Percentiles rank a stretch among this genome's conserved stretches.
These are phyloP conservation scores for Polydrusus pterygomalis DNA, from an alignment of 2,888 invertebrate genomes.

Conservation along the genomic window DNA sequence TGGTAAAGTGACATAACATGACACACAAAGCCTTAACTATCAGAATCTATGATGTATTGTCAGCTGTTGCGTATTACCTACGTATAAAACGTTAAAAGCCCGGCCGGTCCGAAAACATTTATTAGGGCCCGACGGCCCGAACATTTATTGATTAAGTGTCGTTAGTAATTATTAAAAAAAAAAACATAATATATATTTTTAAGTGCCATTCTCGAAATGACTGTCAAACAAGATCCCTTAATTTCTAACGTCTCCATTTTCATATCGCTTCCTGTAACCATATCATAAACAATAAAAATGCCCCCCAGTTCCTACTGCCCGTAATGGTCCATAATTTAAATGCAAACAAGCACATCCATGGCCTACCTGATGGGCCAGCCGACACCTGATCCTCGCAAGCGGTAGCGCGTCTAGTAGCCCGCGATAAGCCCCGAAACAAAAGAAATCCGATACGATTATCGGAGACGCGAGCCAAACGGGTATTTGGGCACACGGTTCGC, in stretches of 20 bases:
- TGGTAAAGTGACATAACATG: no score
- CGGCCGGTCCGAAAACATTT: no score
- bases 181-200: no score
- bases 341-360: constrained; percentile 14
- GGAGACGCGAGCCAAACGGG: constrained; percentile 46
- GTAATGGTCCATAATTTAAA: constrained; percentile 6
- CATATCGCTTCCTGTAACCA: not conserved
- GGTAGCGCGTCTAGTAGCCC: constrained; percentile 46
- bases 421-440: constrained; percentile 51
- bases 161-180: no score
- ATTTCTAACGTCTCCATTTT: not conserved
- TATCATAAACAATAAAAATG: constrained; percentile 4
- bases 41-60: no score
- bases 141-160: no score
- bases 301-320: not conserved
- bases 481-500: constrained; percentile 26
- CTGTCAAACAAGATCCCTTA: not conserved
- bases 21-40: no score
- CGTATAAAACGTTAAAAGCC: no score
- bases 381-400: constrained; percentile 29
- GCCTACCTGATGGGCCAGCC: constrained; percentile 31
- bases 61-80: no score
- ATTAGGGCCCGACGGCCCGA: no score
- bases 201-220: no score
- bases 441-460: constrained; percentile 51